Conservation (phyloP, 2,797 vertebrate genomes). For the Falco berigora region DNA sequence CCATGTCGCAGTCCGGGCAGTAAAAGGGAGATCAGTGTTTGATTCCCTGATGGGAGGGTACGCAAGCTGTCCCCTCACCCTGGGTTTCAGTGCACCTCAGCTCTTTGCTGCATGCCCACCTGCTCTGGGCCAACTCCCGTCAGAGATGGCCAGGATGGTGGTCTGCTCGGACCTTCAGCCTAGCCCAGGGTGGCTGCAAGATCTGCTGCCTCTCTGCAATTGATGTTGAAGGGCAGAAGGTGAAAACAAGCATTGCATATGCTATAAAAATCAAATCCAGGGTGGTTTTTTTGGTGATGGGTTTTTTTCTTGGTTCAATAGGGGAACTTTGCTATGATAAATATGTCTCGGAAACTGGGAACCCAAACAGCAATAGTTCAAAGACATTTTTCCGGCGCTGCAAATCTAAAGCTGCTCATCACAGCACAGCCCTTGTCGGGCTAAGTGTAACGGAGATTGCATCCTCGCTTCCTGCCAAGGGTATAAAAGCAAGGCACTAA, state of each 20-base stretch:
- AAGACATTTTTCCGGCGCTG: constrained; percentile 3
- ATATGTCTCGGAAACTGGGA: not conserved
- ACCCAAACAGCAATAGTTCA: not conserved
- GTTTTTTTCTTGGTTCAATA: not conserved
- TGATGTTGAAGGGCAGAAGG: not conserved
- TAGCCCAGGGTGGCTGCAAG: not conserved
- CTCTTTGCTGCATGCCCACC: not conserved
- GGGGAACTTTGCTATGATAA: not conserved
- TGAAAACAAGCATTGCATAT: not conserved
- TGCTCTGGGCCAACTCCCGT: not conserved
- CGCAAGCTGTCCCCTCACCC: not conserved
- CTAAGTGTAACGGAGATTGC: not conserved
- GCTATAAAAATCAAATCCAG: not conserved
- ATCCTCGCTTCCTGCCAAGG: not conserved
- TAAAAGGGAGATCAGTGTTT: not conserved
- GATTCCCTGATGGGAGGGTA: not conserved
- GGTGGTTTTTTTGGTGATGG: too few relatives aligned
- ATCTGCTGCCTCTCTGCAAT: not conserved
- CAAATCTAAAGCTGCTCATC: not conserved
- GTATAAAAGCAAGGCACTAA: not conserved
- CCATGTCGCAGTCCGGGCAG: not conserved
- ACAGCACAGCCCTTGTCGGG: not conserved
- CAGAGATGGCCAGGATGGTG: not conserved
- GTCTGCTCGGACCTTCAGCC: not conserved
- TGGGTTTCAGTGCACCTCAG: not conserved